Base-by-base conservation (phyloP, 2,797 vertebrate species). In the Rhinella marina region DNA sequence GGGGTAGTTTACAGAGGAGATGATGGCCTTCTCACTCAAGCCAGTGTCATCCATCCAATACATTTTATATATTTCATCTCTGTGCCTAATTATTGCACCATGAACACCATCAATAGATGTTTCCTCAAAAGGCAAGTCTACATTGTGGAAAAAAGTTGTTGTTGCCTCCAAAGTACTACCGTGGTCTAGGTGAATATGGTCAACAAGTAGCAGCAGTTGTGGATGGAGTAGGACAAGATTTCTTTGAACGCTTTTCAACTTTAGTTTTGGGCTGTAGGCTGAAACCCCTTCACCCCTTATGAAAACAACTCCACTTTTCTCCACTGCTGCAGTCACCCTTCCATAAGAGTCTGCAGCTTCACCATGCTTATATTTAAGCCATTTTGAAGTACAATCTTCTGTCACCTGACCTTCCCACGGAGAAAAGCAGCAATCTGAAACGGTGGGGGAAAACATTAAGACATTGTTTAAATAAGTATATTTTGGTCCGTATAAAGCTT, bases 11-110 rank as follows among this genome's bases (percentile, higher is more conserved):
- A 95, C 96, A 48, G 97, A 99, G 61, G 96, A 93, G 3, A 97
- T 91, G 41, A 91, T 92, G 62, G 95, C 98, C 91, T 95, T 96
- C 91, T 95, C 95, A 12, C 98, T 99, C 91, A 92, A 94, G 70
- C 97, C 97, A 4, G 95, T 96, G 90, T 99, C 98, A 0, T 99
- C 98, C 96, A 97, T 96, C 98, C 98, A 99, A 93, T 97, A 98
- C 97, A 99, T 98, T 91, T 96, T 97, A 91, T 98, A 99, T 0
- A 93, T 92, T 32, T 97, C 96, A 48, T 96, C 94, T 13, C 94
- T 94, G 1, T 98, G 96, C 87, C 93, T 93, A 70, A 98, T 93
- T 81, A 96, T 96, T 2, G 97, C 98, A 54, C 98, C 98, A 0
- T 98, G 96, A 68, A 98, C 92, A 0, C 95, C 95, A 2, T 97